A percentile compares a stretch with the other conserved stretches of the same genome.
These are phyloP conservation scores for Austrofundulus limnaeus DNA, from an alignment of 2,113 vertebrate species.

Conservation along the genomic window DNA sequence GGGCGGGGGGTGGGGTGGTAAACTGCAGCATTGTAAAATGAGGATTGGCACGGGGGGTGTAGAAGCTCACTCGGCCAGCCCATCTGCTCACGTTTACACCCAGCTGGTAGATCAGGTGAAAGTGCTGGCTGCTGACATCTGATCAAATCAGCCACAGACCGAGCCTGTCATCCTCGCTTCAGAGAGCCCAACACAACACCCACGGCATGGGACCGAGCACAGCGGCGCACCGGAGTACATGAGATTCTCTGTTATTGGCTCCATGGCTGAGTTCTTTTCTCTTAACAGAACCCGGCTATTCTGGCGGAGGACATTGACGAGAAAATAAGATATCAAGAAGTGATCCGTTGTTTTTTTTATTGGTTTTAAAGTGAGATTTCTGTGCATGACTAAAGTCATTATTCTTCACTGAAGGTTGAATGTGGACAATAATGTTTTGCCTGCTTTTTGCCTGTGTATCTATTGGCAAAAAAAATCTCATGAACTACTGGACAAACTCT, in stretches of 20 bases:
- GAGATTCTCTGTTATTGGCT: conserved; percentile 35
- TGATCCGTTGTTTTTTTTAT: conserved; percentile 1
- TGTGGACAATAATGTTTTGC: too few species aligned
- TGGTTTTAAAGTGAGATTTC: background rate
- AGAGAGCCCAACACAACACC: conserved; percentile 56
- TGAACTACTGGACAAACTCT: too few species aligned
- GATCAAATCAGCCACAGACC: conserved; percentile 63
- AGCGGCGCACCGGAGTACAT: conserved; percentile 19
- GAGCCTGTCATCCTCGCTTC: conserved; percentile 62
- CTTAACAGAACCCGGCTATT: background rate
- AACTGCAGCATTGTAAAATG: conserved; percentile 74
- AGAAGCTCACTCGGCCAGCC: conserved; percentile 61
- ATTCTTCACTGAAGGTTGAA: too few species aligned
- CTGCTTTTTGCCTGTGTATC: too few species aligned
- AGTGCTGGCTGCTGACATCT: conserved; percentile 71
- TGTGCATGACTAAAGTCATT: background rate
- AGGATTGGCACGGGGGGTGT: conserved; percentile 52
- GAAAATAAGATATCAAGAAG: conserved; percentile 7
- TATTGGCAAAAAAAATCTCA: too few species aligned
- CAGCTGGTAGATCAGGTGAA: conserved; percentile 80
- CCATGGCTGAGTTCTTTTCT: conserved; percentile 1
- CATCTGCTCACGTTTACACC: conserved; percentile 80
- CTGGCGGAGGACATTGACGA: conserved; percentile 2
- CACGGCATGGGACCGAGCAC: conserved; percentile 44
- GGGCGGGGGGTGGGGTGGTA: conserved; percentile 9